Conservation (phyloP, 2,113 vertebrate species). For the Orycteropus afer region DNA sequence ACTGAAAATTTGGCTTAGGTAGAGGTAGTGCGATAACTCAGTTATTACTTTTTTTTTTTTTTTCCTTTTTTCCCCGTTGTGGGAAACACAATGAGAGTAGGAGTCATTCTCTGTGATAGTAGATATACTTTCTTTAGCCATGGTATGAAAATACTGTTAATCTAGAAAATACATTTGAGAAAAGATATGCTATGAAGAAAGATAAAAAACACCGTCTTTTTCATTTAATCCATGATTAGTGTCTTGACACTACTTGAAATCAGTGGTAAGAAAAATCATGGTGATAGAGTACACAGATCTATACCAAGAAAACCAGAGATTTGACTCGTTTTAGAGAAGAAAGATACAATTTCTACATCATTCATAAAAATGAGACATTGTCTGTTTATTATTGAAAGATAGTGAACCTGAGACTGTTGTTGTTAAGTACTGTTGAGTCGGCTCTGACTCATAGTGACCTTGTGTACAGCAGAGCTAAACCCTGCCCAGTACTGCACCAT, state of each 20-base stretch:
- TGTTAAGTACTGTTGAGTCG: too few species aligned
- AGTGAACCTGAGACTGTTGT: too few species aligned
- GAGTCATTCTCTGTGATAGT: neutral
- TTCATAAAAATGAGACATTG: conserved; percentile 8
- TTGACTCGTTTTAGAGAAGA: neutral
- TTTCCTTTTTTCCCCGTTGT: neutral
- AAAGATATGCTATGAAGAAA: neutral
- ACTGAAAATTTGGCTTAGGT: neutral
- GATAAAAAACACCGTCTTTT: neutral
- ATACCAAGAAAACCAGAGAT: neutral
- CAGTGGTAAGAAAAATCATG: neutral
- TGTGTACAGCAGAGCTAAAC: too few species aligned
- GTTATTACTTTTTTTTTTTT: neutral
- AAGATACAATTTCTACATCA: neutral
- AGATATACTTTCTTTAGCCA: neutral
- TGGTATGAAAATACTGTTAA: neutral
- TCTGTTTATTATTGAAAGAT: conserved; percentile 25
- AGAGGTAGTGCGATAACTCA: neutral
- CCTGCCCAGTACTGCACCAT: too few species aligned
- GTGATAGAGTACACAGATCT: neutral
- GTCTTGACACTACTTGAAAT: neutral
- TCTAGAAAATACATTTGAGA: neutral
- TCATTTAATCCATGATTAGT: neutral
- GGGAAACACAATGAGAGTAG: neutral
- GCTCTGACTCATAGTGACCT: too few species aligned